Percentiles rank a stretch among this genome's conserved stretches.
These are phyloP conservation scores for Macrosiphum euphorbiae DNA, from an alignment of 2,888 invertebrate genomes.

Conservation along the genomic window DNA sequence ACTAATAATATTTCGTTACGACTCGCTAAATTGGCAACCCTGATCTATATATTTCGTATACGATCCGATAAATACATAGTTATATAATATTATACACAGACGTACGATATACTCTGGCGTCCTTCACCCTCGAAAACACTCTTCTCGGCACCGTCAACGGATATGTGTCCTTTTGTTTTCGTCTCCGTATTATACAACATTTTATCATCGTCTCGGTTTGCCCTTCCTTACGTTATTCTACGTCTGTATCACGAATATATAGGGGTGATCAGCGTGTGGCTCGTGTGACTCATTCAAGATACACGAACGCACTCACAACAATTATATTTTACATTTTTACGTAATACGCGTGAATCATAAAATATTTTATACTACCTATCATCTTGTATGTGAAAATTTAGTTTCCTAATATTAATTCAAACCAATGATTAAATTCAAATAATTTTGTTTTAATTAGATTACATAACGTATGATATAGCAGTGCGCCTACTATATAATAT, in stretches of 20 bases:
- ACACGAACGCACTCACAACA: background rate
- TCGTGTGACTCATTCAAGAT: background rate
- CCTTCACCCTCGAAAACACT: background rate
- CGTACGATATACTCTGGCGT: background rate
- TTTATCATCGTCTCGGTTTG: background rate
- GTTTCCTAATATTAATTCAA: no score
- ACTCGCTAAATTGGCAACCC: background rate
- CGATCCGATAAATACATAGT: background rate
- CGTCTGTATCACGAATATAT: background rate
- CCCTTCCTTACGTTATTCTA: background rate
- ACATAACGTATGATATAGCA: background rate
- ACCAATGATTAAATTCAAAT: no score
- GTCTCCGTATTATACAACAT: background rate
- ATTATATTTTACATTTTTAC: background rate
- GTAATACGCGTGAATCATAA: background rate
- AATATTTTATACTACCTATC: background rate
- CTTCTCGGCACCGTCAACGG: background rate
- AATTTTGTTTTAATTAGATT: no score
- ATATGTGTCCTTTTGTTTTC: slow-evolving; percentile 13
- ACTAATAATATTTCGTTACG: background rate
- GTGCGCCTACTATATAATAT: background rate
- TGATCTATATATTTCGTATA: background rate
- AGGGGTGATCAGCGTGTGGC: background rate
- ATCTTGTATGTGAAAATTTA: no score
- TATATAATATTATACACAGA: background rate